Evolutionary conservation across 2,888 invertebrate genomes (phyloP), one percentile per base, ranked within the genome.

Genomic region (Drosophila quasianomalipes): DNA sequence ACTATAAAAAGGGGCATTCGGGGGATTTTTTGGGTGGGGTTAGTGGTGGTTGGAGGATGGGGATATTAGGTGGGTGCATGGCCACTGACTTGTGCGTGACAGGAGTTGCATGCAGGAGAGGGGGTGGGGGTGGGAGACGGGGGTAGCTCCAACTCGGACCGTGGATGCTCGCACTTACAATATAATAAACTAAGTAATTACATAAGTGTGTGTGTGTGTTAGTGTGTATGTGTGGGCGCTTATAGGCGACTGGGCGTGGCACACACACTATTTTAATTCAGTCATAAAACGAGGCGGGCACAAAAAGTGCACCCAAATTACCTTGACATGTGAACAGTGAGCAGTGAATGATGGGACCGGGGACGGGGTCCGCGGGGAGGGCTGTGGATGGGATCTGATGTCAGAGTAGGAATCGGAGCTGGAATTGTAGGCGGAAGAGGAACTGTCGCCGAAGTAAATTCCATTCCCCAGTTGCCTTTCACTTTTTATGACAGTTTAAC

Each of bases 401-500:
- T 70, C 71, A 61, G 47, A 51, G 31, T 35, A 47, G 26, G 47
- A 47, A 47, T 47, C 39, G 51, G 33, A 60, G 53, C 33, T 9
- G 33, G 54, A 55, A 49, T 44, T 26, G 49, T 12, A 41, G 37
- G 10, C 5, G 30, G 58, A 44, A 60, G 33, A 66, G 62, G 41
- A 31, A 58, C 55, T 68, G 64, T 31, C 19, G 52, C 54, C 30
- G 19, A 16, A 53, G 39, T 62, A 55, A 52, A 31, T 63, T 39
- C 51, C 70, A 82, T 81, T 82, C 89, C 88, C 90, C 71, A 80
- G 86, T 83, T 79, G 90, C 86, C 87, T 89, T 90, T 88, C 89
- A 86, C 88, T 90, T 90, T 89, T 88, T 90, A 88, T 79, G 90
- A 83, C 88, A 89, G 82, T 90, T 88, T 89, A 86, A 89, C 90